phyloP scores from a whole-genome alignment of 2,797 vertebrate species.

The Echeneis naucrates region DNA sequence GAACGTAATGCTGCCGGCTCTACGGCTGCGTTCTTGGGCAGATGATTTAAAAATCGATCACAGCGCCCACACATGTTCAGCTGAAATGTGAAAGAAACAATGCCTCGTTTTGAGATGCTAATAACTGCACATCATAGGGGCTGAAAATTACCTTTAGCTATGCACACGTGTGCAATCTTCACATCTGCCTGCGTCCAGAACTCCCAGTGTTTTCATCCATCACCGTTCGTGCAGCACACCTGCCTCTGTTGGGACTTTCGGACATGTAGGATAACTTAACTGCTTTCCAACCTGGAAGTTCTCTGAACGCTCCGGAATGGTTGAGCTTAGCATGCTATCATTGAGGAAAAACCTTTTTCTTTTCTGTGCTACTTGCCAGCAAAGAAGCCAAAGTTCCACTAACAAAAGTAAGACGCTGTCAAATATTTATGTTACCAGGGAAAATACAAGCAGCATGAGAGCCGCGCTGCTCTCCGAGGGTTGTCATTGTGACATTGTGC shows the following conservation, averaged over 20 bases:
- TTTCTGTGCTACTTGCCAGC: background rate
- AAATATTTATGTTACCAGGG: background rate
- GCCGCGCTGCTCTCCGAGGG: background rate
- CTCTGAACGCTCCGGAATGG: background rate
- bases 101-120: slow-evolving; percentile 35
- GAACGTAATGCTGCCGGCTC: slow-evolving; percentile 40
- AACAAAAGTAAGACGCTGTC: background rate
- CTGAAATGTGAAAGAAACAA: slow-evolving; percentile 33
- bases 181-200: slow-evolving; percentile 6
- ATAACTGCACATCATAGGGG: slow-evolving; percentile 26
- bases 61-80: slow-evolving; percentile 8
- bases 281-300: background rate
- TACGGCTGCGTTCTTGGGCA: slow-evolving; percentile 27
- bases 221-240: background rate
- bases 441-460: slow-evolving; percentile 22
- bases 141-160: slow-evolving; percentile 26
- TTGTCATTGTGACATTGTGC: background rate
- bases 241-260: slow-evolving; percentile 12
- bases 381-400: slow-evolving; percentile 7
- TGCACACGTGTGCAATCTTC: slow-evolving; percentile 28
- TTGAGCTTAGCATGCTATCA: background rate
- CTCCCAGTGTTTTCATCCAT: slow-evolving; percentile 41
- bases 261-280: background rate
- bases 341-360: slow-evolving; percentile 5
- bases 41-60: slow-evolving; percentile 48